Evolutionary conservation across 2,797 vertebrate genomes (phyloP).

Genomic region (Podarcis siculus): DNA sequence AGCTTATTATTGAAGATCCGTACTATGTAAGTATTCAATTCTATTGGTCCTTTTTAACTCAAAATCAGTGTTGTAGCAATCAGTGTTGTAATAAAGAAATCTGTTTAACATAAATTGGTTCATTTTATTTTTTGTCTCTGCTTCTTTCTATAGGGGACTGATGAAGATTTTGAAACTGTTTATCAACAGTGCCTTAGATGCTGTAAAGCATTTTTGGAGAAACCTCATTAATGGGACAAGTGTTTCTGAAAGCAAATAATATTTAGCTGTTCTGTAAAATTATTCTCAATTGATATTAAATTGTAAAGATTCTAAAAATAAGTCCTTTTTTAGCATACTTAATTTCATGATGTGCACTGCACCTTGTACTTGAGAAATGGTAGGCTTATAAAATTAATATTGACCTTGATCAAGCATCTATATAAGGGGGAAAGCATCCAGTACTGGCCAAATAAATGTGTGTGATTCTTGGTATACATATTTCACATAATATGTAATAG

Average conservation of each 20-base stretch:
- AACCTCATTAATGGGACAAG: conserved; percentile 75
- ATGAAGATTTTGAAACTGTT: conserved; percentile 93
- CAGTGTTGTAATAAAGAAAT: not conserved
- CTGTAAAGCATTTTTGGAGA: conserved; percentile 92
- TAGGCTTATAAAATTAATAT: conserved; percentile 8
- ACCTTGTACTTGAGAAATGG: conserved; percentile 31
- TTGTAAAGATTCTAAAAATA: conserved; percentile 37
- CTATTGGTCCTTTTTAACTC: conserved; percentile 15
- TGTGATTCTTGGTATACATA: not conserved
- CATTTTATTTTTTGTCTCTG: conserved; percentile 33
- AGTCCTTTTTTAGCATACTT: not conserved
- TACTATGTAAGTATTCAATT: conserved; percentile 90
- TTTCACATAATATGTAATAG: not conserved
- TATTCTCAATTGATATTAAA: conserved; percentile 52
- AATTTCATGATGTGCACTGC: conserved; percentile 47
- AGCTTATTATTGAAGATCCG: conserved; percentile 92
- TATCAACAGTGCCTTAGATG: conserved; percentile 94
- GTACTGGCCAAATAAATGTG: conserved; percentile 34
- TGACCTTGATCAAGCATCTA: not conserved
- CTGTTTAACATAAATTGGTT: not conserved
- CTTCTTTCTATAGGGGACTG: conserved; percentile 82
- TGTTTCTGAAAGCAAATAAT: conserved; percentile 51
- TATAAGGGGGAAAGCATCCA: conserved; percentile 1
- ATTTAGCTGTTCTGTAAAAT: conserved; percentile 44
- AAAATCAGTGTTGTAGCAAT: conserved; percentile 4